A percentile compares a stretch with the other conserved stretches of the same genome.
phyloP scores from a whole-genome alignment of 1,140 invertebrate genomes.

The roundworm (Caenorhabditis elegans) region WBcel235 BX284602.5:11007001-11007500 shows the following conservation, averaged over 20 bases:
- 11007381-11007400: constrained; percentile 61
- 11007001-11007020: constrained; percentile 47
- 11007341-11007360: constrained; percentile 54
- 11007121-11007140: constrained; percentile 48
- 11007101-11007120: constrained; percentile 51
- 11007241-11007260: neutral
- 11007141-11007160: constrained; percentile 56
- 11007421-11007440: constrained; percentile 58
- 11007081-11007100: constrained; percentile 40
- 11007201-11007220: neutral
- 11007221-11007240: neutral
- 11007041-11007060: constrained; percentile 59
- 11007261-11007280: neutral
- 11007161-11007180: constrained; percentile 65
- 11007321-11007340: constrained; percentile 63
- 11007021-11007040: constrained; percentile 65
- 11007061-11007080: constrained; percentile 36
- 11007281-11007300: too few relatives aligned
- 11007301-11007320: constrained; percentile 62
- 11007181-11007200: constrained; percentile 63
- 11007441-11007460: constrained; percentile 60
- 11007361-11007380: constrained; percentile 61
- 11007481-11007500: constrained; percentile 59
- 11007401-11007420: constrained; percentile 56
- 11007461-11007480: constrained; percentile 62